Evolutionary conservation across 2,797 vertebrate genomes (phyloP).

Genomic region (Odontamblyopus rebecca): DNA sequence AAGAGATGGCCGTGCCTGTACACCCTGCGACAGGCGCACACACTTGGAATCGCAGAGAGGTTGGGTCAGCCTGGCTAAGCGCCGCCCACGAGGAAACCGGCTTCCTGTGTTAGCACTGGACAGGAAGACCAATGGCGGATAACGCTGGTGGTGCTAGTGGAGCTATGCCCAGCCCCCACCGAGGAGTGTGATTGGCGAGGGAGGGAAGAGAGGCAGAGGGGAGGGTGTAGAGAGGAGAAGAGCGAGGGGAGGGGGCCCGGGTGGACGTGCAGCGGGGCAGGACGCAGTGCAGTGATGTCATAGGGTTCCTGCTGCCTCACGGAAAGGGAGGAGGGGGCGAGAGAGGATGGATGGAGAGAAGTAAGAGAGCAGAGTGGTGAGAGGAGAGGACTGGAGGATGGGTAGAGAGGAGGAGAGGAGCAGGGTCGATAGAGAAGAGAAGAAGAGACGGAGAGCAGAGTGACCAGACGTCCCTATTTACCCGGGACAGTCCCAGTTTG

Average conservation of each 20-base stretch:
- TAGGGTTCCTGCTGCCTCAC: conserved; percentile 35
- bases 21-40: conserved; percentile 47
- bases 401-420: too few relatives aligned
- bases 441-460: too few relatives aligned
- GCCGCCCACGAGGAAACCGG: conserved; percentile 57
- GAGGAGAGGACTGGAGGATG: too few relatives aligned
- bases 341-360: neutral
- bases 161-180: conserved; percentile 60
- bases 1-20: conserved; percentile 38
- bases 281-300: conserved; percentile 51
- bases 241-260: conserved; percentile 10
- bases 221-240: too few relatives aligned
- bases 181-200: conserved; percentile 57
- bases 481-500: too few relatives aligned
- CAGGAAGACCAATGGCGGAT: conserved; percentile 31
- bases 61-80: conserved; percentile 29
- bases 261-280: conserved; percentile 59
- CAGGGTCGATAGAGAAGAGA: too few relatives aligned
- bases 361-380: neutral
- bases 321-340: neutral
- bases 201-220: conserved; percentile 20
- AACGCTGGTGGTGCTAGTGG: conserved; percentile 14
- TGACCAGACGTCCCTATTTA: too few relatives aligned
- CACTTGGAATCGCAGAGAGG: conserved; percentile 35
- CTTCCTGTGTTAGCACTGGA: conserved; percentile 53